Base-by-base conservation (phyloP, 2,113 vertebrate species). In the Ophthalmolycus amberensis region DNA sequence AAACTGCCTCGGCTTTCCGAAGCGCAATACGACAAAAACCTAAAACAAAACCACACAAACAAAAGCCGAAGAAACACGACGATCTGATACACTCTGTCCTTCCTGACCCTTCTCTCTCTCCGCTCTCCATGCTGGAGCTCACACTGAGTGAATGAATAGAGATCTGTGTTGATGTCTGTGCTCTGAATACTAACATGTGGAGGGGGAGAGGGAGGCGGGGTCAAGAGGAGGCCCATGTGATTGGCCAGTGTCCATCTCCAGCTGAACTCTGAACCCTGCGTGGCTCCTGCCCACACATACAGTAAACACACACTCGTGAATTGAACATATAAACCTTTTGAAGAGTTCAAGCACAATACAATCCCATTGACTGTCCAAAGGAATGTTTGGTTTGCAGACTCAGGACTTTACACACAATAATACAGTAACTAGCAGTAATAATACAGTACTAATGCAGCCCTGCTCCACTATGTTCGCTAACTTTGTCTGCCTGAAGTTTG, bases 121-220 rank as follows among this genome's bases (percentile, higher is more conserved):
- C 77, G 83, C 88, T 77, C 71, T 71, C 60, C 56, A 16, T 42
- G 87, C 89, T 58, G 74, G 68, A 88, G 84, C 90, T 93, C 92
- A 85, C 92, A 91, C 90, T 86, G 84, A 79, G 85, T 78, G 86
- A 81, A 94, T 94, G 94, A 95, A 95, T 95, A 89, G 94, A 90
- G 92, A 94, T 93, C 93, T 95, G 94, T 95, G 93, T 94, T 74
- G 81, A 89, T 79, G 86, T 87, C 86, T 90, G 92, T 89, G 80
- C 91, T 91, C 81, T 93, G 94, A 94, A 95, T 95, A 91, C 93
- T 94, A 92, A 94, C 82, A 86, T 84, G 85, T 81, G 84, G 62
- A 64, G 86, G 80, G 83, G 69, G 67, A 65, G 85, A 62, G 59
- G 7, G 32, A 60, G 89, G 89, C 59, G 81, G 82, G 91, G 87